These are phyloP conservation scores for Oreochromis mossambicus DNA, from an alignment of 2,797 vertebrate species.

Conservation along the genomic window DNA sequence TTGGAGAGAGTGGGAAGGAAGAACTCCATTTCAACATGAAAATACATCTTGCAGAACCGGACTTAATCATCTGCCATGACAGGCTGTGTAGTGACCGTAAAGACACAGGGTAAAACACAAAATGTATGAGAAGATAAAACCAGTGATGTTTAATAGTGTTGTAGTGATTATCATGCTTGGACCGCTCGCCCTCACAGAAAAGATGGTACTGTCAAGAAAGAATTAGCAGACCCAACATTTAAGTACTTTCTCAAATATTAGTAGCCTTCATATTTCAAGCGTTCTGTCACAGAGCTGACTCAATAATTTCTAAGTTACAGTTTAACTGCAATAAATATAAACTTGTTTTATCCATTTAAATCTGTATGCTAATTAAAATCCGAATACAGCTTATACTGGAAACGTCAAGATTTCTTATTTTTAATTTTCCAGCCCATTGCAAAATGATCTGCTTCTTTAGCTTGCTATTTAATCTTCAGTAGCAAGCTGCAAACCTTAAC, in stretches of 20 bases:
- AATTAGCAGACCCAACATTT: fast-evolving
- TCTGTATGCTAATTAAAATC: too few relatives aligned
- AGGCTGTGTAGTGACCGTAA: neutral
- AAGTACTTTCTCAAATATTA: too few relatives aligned
- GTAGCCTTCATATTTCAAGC: too few relatives aligned
- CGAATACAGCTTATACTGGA: too few relatives aligned
- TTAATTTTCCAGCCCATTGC: too few relatives aligned
- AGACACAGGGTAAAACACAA: neutral
- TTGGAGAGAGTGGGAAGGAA: neutral
- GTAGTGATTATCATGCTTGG: neutral
- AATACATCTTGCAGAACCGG: neutral
- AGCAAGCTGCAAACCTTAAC: neutral
- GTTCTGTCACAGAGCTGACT: too few relatives aligned
- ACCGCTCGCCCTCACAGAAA: neutral
- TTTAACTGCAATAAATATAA: too few relatives aligned
- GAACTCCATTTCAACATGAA: neutral
- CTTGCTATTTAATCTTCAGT: neutral
- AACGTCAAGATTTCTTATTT: too few relatives aligned
- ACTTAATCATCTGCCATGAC: neutral
- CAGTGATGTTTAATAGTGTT: neutral
- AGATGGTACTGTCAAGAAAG: neutral
- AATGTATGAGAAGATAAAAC: neutral
- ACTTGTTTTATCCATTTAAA: too few relatives aligned
- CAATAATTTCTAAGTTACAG: too few relatives aligned
- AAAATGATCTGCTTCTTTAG: neutral